Conservation (phyloP, 2,888 invertebrate species). For the Hyles lineata region DNA sequence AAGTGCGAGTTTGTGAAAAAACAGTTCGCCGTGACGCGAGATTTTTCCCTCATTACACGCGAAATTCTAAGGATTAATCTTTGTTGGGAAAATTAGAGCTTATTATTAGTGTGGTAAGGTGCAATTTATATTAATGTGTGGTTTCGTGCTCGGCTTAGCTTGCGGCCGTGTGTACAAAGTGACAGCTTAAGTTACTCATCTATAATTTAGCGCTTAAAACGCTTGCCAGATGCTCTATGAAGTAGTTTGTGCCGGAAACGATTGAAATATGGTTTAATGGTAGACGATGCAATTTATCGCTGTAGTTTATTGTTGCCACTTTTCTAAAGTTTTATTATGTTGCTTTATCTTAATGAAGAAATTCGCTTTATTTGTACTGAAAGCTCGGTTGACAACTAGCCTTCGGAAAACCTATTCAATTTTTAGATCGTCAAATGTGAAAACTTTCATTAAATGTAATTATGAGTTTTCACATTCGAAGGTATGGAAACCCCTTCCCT, state of each 20-base stretch:
- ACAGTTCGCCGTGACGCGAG: conserved; percentile 20
- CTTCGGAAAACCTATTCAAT: no score
- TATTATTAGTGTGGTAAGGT: neutral
- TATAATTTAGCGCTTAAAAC: conserved; percentile 25
- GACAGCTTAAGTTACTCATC: conserved; percentile 25
- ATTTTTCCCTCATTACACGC: conserved; percentile 24
- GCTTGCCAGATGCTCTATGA: conserved; percentile 13
- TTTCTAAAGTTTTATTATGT: neutral
- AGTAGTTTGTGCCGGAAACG: neutral
- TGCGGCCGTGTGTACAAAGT: conserved; percentile 23
- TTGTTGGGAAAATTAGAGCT: neutral
- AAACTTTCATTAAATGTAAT: no score
- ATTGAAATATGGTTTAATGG: conserved; percentile 11
- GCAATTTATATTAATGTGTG: neutral
- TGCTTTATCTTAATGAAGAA: neutral
- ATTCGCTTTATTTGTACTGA: no score
- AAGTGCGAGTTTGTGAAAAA: conserved; percentile 25
- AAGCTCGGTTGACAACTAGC: no score
- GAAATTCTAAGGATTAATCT: conserved; percentile 17
- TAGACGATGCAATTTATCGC: neutral
- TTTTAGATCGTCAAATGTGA: no score
- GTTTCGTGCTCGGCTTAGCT: neutral
- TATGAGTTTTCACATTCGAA: no score
- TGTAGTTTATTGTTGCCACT: neutral
- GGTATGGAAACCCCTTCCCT: no score